Base-by-base conservation (phyloP, 2,113 vertebrate genomes). In the Cacatua alba region DNA sequence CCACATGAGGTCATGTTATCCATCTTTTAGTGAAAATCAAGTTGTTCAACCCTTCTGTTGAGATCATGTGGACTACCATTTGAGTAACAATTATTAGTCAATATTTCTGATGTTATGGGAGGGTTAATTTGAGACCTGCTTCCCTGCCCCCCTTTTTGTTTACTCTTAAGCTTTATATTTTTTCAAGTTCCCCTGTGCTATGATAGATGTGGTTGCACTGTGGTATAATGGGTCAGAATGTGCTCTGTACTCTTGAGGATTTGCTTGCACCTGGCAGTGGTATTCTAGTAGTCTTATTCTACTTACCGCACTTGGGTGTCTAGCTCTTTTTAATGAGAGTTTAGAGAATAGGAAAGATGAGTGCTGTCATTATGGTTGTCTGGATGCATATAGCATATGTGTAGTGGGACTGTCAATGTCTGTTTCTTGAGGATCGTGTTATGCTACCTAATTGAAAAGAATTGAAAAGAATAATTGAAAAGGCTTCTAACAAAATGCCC, bases 351-450 rank as follows among this genome's bases (percentile, higher is more conserved):
- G 63, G 33, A 68, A 79, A 60, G 39, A n/a, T 39, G n/a, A 57
- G 9, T 77, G 31, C n/a, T 62, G 9, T 60, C 0, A 9, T 49
- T 78, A 83, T 81, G 57, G 8, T 70, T 80, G 15, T 51, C 37
- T 83, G 20, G 13, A 24, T 51, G 15, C 13, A 2, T 15, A 43
- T 1, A 49, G 28, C 7, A 26, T 37, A 3, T 25, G 7, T 67
- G 26, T 68, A 15, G 24, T 43, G 12, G 35, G 26, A 39, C 60
- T 71, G 33, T 43, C 0, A 0, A 5, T 81, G 35, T 57, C 49
- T 69, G 41, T 43, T 91, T 74, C 41, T 44, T 81, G 59, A 62
- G 18, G 33, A 51, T 76, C 18, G 3, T 31, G 3, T 48, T 64
- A 51, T 53, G 46, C 18, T 60, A 43, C 26, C 29, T 91, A 68